phyloP scores from a whole-genome alignment of 2,113 vertebrate genomes.

The Takifugu bimaculatus region DNA sequence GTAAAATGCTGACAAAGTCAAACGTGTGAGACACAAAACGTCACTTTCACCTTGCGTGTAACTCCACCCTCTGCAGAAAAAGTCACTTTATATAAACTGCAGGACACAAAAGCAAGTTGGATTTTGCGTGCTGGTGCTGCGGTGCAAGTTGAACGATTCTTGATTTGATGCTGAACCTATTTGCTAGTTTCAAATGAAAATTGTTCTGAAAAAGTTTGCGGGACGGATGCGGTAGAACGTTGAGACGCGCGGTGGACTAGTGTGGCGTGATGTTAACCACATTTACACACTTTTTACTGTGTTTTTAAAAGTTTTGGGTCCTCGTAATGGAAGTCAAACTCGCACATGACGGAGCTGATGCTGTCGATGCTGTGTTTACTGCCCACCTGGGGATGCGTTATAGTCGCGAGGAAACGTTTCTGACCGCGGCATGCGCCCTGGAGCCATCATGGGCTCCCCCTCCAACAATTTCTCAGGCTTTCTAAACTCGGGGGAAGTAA shows the following conservation, averaged over 20 bases:
- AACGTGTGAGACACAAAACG: background rate
- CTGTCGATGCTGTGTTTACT: slow-evolving; percentile 73
- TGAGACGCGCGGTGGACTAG: too few species aligned
- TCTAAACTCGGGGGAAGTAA: slow-evolving; percentile 70
- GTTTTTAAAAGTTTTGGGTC: slow-evolving; percentile 20
- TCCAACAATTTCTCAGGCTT: slow-evolving; percentile 25
- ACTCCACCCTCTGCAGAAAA: slow-evolving; percentile 30
- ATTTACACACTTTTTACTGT: background rate
- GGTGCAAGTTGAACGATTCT: background rate
- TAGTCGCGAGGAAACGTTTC: slow-evolving; percentile 64
- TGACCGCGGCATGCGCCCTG: slow-evolving; percentile 55
- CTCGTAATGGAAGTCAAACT: slow-evolving; percentile 70
- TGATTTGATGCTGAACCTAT: too few species aligned
- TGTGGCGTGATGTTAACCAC: too few species aligned
- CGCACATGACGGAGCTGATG: slow-evolving; percentile 76
- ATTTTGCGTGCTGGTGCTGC: background rate
- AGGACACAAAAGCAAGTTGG: slow-evolving; percentile 11
- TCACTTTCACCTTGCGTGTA: background rate
- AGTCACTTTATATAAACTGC: slow-evolving; percentile 12
- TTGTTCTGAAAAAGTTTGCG: too few species aligned
- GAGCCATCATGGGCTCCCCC: background rate
- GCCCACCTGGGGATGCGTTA: slow-evolving; percentile 61
- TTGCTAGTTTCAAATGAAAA: too few species aligned
- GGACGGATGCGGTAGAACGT: too few species aligned
- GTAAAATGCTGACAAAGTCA: too few species aligned